phyloP scores from a whole-genome alignment of 2,113 vertebrate species.

The Orcinus orca region DNA sequence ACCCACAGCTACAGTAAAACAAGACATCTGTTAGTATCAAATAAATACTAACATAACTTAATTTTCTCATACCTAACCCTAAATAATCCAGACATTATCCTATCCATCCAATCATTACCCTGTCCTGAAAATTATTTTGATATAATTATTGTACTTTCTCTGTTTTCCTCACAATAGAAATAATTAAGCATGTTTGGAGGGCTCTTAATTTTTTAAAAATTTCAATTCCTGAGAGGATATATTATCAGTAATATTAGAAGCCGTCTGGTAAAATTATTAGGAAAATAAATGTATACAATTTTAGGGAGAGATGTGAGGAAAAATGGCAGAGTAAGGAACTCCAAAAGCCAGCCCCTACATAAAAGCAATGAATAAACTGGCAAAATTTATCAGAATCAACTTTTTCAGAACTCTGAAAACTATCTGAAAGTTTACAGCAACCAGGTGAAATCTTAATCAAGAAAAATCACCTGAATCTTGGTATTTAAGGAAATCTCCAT shows the following conservation, averaged over 20 bases:
- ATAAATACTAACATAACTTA: not conserved
- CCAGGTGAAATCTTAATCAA: not conserved
- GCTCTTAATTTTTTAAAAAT: not conserved
- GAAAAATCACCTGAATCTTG: not conserved
- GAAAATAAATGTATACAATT: not conserved
- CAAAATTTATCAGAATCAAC: not conserved
- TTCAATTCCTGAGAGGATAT: not conserved
- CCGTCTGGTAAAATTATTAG: not conserved
- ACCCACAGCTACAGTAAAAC: not conserved
- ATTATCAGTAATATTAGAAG: not conserved
- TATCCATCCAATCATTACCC: not conserved
- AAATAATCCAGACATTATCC: not conserved
- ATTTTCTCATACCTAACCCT: not conserved
- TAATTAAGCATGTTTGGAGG: not conserved
- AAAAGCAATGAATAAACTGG: not conserved
- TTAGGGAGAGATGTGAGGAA: not conserved
- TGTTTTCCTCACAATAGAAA: not conserved
- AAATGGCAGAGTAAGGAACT: not conserved
- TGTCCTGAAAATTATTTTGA: conserved; percentile 13
- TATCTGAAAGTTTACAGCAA: not conserved
- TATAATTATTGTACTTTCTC: not conserved
- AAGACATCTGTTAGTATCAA: not conserved
- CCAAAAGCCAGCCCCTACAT: not conserved
- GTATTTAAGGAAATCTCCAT: not conserved
- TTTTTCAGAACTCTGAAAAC: not conserved